Evolutionary conservation across 1,140 invertebrate species (phyloP), one percentile per base, ranked within the genome.

Genomic region (Meteorus sp.): DNA sequence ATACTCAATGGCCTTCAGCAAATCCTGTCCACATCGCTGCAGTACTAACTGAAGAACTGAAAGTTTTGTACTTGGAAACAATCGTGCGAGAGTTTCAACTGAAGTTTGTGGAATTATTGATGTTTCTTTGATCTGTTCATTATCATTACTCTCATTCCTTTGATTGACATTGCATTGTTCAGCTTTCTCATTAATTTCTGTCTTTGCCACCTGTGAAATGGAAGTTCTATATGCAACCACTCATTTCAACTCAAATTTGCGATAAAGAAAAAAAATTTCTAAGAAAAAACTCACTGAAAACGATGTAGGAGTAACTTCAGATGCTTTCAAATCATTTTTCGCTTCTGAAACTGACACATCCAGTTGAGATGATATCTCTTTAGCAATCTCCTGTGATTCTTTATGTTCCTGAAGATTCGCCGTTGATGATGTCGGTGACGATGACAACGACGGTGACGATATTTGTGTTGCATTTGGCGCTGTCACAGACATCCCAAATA

Each of bases 31-130:
- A 73, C 92, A 94, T 17, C 91, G 85, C 60, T 92, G 87, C 7
- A 95, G 77, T 7, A 95, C 91, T 51, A 97, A 74, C 68, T 96
- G 93, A 33, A 98, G 74, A 0, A 97, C 93, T 0, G 91, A 87
- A 9, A 89, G 83, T 72, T 97, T 95, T 44, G 89, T 88, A 43
- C 89, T 88, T 0, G 94, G 94, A 75, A 97, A 97, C 3, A 97
- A 78, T 43, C 91, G 86, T 3, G 87, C 83, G 29, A 97, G 76
- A 77, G 95, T 94, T 62, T 96, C 92, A 27, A 97, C 78, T 0
- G 89, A 89, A 3, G 83, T 82, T 31, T 88, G 82, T 17, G 84
- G 82, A 4, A 85, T 79, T 1, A 63, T 45, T 0, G 69, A 25
- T 8, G 41, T 50, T 2, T 63, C 54, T 19, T 63, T 57, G 25